phyloP scores from a whole-genome alignment of 2,797 vertebrate species.

The Scolopax rusticola region DNA sequence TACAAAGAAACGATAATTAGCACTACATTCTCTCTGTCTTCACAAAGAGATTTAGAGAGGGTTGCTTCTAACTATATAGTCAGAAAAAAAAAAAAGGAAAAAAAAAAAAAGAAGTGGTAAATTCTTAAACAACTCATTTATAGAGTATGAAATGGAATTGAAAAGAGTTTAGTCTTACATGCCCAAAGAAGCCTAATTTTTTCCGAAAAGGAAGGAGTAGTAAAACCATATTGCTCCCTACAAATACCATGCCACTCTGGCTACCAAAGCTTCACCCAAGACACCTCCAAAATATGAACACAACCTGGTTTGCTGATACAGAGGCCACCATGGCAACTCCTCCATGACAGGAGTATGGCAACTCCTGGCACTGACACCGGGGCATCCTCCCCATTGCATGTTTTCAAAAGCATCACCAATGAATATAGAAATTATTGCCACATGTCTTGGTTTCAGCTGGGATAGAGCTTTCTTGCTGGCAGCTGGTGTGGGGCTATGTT shows the following conservation, averaged over 20 bases:
- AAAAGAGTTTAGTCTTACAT: not conserved
- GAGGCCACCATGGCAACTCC: not conserved
- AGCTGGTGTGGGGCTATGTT: not conserved
- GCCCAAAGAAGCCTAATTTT: not conserved
- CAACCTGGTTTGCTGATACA: not conserved
- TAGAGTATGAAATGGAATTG: not conserved
- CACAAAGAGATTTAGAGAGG: not conserved
- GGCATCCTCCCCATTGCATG: not conserved
- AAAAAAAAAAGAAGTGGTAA: not conserved
- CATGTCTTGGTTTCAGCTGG: not conserved
- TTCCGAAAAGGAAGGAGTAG: not conserved
- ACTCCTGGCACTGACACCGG: accelerated
- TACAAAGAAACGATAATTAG: not conserved
- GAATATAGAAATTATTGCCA: not conserved
- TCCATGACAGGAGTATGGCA: too few species aligned
- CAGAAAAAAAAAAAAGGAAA: not conserved
- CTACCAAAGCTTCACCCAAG: not conserved
- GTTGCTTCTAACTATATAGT: accelerated
- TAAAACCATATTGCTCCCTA: not conserved
- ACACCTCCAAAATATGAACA: not conserved
- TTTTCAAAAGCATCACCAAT: not conserved
- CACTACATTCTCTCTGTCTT: not conserved
- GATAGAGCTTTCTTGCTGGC: not conserved
- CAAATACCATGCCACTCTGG: not conserved
- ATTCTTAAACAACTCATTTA: not conserved